Conservation (phyloP, 2,888 invertebrate species). For the Lepidochrysops patricia region DNA sequence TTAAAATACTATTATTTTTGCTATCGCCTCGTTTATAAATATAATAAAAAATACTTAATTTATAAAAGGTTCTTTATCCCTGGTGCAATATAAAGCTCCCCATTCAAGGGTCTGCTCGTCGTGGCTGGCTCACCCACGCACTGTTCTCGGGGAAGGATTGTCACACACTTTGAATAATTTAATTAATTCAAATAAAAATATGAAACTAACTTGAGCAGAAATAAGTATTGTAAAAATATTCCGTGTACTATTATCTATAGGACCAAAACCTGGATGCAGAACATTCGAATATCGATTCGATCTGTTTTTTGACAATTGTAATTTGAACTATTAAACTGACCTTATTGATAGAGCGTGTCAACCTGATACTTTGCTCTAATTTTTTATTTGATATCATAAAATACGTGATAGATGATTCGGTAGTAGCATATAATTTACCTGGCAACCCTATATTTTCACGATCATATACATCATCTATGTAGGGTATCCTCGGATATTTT, state of each 20-base stretch:
- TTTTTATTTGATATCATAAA: too few relatives aligned
- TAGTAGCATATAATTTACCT: neutral
- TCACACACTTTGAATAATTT: slow-evolving; percentile 1
- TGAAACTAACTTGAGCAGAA: neutral
- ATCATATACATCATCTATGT: slow-evolving; percentile 38
- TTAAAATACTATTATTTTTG: slow-evolving; percentile 4
- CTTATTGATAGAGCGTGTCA: too few relatives aligned
- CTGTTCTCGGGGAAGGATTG: slow-evolving; percentile 10
- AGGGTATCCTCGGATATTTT: slow-evolving; percentile 47
- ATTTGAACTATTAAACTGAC: too few relatives aligned
- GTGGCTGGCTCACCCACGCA: slow-evolving; percentile 23
- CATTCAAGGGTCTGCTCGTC: slow-evolving; percentile 20
- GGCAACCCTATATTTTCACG: slow-evolving; percentile 30
- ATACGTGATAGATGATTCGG: too few relatives aligned
- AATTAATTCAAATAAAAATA: neutral
- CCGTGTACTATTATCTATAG: too few relatives aligned
- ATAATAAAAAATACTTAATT: slow-evolving; percentile 16
- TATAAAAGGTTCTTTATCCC: slow-evolving; percentile 15
- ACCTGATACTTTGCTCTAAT: too few relatives aligned
- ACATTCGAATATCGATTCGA: too few relatives aligned
- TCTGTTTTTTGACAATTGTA: too few relatives aligned
- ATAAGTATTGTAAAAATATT: neutral
- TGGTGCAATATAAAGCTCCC: slow-evolving; percentile 15
- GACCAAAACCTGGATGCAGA: too few relatives aligned
- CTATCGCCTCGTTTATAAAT: slow-evolving; percentile 8